A percentile compares a stretch with the other conserved stretches of the same genome.
phyloP scores from a whole-genome alignment of 2,888 invertebrate species.

The Magallana nippona region DNA sequence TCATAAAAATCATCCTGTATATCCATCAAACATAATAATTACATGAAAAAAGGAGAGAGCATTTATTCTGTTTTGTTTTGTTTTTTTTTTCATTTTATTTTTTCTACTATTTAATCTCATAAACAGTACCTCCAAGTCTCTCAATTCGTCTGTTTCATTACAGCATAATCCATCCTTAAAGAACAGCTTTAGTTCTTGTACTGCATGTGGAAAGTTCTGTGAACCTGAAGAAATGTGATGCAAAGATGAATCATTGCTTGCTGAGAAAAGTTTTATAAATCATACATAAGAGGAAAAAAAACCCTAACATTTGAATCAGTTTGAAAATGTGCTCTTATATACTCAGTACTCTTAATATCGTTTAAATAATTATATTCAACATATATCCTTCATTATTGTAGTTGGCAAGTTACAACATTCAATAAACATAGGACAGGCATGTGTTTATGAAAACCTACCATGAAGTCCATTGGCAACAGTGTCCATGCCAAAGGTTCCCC shows the following conservation, averaged over 20 bases:
- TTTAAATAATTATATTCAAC: neutral
- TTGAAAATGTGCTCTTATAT: neutral
- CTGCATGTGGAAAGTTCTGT: conserved; percentile 61
- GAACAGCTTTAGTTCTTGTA: conserved; percentile 67
- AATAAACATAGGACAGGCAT: no score
- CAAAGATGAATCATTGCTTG: neutral
- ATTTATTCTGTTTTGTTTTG: no score
- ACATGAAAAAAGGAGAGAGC: no score
- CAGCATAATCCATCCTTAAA: conserved; percentile 77
- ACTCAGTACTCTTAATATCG: neutral
- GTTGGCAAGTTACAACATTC: no score
- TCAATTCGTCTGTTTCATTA: conserved; percentile 59
- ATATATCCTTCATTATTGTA: no score
- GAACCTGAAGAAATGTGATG: conserved; percentile 60
- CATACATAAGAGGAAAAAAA: neutral
- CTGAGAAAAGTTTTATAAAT: no score
- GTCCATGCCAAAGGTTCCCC: conserved; percentile 74
- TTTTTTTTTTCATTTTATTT: no score
- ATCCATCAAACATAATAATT: no score
- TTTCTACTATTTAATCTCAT: no score
- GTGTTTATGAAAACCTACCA: conserved; percentile 62
- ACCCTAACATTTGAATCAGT: neutral
- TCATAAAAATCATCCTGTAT: no score
- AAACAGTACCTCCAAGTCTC: conserved; percentile 59
- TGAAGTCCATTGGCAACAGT: conserved; percentile 72